phyloP scores from a whole-genome alignment of 2,797 vertebrate genomes.

The Melanotaenia parkinsoni region DNA sequence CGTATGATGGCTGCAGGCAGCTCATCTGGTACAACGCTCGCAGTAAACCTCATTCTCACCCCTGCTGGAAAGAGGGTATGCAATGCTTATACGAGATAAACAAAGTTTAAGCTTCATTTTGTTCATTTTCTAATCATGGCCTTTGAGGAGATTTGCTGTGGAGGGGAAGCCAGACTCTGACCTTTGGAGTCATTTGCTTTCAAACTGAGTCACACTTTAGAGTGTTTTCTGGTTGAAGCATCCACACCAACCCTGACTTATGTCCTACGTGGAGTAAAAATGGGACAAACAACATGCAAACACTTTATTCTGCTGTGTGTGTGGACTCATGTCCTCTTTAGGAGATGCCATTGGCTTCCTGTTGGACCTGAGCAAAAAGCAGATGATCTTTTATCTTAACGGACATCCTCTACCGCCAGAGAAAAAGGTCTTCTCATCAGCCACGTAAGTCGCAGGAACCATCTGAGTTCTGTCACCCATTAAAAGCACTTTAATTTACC shows the following conservation, averaged over 20 bases:
- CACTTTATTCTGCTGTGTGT: not conserved
- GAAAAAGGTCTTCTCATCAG: constrained; percentile 98
- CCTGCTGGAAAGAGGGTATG: constrained; percentile 98
- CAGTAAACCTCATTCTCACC: constrained; percentile 97
- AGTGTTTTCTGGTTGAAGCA: not conserved
- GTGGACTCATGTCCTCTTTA: constrained; percentile 59
- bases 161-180: too few relatives aligned
- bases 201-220: not conserved
- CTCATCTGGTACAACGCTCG: constrained; percentile 99
- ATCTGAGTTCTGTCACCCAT: not conserved
- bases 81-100: not conserved
- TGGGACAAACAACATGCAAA: constrained; percentile 5
- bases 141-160: too few relatives aligned
- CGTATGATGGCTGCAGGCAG: constrained; percentile 99
- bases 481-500: not conserved
- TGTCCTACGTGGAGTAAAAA: constrained; percentile 21
- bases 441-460: constrained; percentile 86
- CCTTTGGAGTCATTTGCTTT: not conserved
- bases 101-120: not conserved
- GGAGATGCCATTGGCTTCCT: constrained; percentile 98
- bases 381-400: constrained; percentile 99
- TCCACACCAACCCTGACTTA: constrained; percentile 6
- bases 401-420: constrained; percentile 96
- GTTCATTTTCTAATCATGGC: too few relatives aligned
- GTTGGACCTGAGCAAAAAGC: constrained; percentile 97